Evolutionary conservation across 2,888 invertebrate genomes (phyloP).

Genomic region (Calephelis perditalis): DNA sequence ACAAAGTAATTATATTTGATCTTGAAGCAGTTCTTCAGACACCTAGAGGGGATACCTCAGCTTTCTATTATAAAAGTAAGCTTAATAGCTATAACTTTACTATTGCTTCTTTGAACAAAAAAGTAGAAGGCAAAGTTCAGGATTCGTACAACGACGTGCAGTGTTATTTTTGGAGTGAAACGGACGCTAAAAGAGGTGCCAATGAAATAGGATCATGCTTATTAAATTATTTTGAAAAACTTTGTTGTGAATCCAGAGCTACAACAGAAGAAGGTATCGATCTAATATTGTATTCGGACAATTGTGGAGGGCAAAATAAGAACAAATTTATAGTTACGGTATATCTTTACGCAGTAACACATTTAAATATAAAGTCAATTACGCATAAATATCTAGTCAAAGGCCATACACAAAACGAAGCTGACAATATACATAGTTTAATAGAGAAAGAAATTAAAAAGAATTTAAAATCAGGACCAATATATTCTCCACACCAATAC

Average conservation of each 20-base stretch:
- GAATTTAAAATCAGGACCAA: slow-evolving; percentile 27
- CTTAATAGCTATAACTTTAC: too few species aligned
- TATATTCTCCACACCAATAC: slow-evolving; percentile 28
- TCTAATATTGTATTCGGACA: slow-evolving; percentile 28
- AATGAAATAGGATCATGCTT: too few species aligned
- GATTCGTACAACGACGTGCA: too few species aligned
- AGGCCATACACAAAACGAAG: slow-evolving; percentile 30
- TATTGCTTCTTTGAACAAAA: too few species aligned
- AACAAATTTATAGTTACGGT: slow-evolving; percentile 28
- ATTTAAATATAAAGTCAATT: slow-evolving; percentile 25
- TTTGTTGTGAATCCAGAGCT: neutral
- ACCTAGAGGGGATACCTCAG: too few species aligned
- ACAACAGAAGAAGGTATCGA: slow-evolving; percentile 19
- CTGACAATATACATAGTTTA: slow-evolving; percentile 25
- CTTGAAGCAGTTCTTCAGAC: too few species aligned
- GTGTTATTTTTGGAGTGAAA: too few species aligned
- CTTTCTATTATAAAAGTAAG: too few species aligned
- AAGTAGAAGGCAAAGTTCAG: too few species aligned
- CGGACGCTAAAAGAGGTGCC: too few species aligned
- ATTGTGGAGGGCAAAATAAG: slow-evolving; percentile 30
- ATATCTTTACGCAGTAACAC: slow-evolving; percentile 23
- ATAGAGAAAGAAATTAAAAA: slow-evolving; percentile 29
- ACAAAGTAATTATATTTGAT: too few species aligned
- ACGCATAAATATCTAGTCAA: slow-evolving; percentile 29
- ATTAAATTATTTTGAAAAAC: too few species aligned